A percentile compares a stretch with the other conserved stretches of the same genome.
Evolutionary conservation across 2,113 vertebrate species (phyloP).

Genomic region (Campylorhamphus procurvoides): DNA sequence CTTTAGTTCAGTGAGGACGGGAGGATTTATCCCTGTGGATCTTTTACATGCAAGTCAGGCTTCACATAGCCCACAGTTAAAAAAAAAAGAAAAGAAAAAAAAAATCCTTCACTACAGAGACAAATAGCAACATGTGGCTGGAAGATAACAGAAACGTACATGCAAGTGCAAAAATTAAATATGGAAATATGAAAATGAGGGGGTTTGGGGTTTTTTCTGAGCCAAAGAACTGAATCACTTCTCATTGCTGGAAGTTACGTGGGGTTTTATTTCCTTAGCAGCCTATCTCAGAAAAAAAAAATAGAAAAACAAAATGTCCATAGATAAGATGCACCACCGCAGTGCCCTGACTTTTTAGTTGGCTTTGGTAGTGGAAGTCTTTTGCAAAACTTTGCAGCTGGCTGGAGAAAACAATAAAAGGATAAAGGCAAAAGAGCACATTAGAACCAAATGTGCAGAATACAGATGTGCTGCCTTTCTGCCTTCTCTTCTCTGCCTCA

Average conservation of each 20-base stretch:
- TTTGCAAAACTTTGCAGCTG: constrained; percentile 56
- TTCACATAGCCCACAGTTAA: background rate
- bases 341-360: constrained; percentile 24
- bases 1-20: background rate
- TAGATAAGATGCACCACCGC: constrained; percentile 52
- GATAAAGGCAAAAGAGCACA: background rate
- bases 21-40: background rate
- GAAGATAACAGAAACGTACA: constrained; percentile 55
- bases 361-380: background rate
- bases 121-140: constrained; percentile 63
- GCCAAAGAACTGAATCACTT: constrained; percentile 54
- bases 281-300: constrained; percentile 61
- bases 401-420: constrained; percentile 14
- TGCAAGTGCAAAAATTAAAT: constrained; percentile 69
- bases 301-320: background rate
- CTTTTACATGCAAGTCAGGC: constrained; percentile 50
- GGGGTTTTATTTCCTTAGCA: constrained; percentile 61
- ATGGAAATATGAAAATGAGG: constrained; percentile 74
- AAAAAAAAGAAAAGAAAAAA: background rate
- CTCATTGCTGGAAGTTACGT: constrained; percentile 64
- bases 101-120: constrained; percentile 18
- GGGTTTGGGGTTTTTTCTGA: background rate
- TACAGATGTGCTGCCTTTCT: background rate
- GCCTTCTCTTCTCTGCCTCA: background rate
- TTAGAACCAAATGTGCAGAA: constrained; percentile 27